Conservation (phyloP, 1,140 invertebrate species). For the Drosophila pseudoobscura region DNA sequence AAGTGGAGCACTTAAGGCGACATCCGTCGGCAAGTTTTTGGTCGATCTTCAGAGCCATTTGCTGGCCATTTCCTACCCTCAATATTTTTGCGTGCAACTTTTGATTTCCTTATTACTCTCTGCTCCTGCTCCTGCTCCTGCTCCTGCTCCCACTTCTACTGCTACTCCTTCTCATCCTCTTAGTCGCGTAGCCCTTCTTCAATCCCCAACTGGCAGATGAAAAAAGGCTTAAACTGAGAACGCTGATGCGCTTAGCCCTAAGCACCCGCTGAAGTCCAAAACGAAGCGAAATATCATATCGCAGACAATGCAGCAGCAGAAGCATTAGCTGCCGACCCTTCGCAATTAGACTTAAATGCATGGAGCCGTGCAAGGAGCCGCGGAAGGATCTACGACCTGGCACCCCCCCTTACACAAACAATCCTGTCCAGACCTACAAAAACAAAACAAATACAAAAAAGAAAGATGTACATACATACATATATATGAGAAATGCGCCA, state of each 20-base stretch:
- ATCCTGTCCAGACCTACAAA: slow-evolving; percentile 40
- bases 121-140: slow-evolving; percentile 1
- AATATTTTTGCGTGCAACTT: slow-evolving; percentile 49
- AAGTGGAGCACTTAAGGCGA: slow-evolving; percentile 34
- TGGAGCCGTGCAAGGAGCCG: slow-evolving; percentile 50
- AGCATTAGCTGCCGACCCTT: background rate
- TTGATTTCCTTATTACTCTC: slow-evolving; percentile 46
- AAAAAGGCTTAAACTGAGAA: slow-evolving; percentile 47
- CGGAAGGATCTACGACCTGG: slow-evolving; percentile 17
- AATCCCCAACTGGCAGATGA: slow-evolving; percentile 41
- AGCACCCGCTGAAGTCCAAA: slow-evolving; percentile 56
- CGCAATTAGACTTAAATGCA: slow-evolving; percentile 78
- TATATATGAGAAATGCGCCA: slow-evolving; percentile 61
- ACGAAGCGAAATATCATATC: slow-evolving; percentile 65
- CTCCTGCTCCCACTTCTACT: background rate
- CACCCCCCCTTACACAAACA: slow-evolving; percentile 58
- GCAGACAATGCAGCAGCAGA: slow-evolving; percentile 49
- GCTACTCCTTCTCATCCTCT: background rate
- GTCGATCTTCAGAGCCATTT: background rate
- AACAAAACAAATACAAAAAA: slow-evolving; percentile 34
- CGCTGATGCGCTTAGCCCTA: slow-evolving; percentile 61
- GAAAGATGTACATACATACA: slow-evolving; percentile 6
- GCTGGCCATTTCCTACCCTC: slow-evolving; percentile 25
- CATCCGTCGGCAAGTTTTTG: slow-evolving; percentile 30
- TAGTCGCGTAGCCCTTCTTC: slow-evolving; percentile 2